These are phyloP conservation scores for Rostratula benghalensis DNA, from an alignment of 2,113 vertebrate species.

Conservation along the genomic window DNA sequence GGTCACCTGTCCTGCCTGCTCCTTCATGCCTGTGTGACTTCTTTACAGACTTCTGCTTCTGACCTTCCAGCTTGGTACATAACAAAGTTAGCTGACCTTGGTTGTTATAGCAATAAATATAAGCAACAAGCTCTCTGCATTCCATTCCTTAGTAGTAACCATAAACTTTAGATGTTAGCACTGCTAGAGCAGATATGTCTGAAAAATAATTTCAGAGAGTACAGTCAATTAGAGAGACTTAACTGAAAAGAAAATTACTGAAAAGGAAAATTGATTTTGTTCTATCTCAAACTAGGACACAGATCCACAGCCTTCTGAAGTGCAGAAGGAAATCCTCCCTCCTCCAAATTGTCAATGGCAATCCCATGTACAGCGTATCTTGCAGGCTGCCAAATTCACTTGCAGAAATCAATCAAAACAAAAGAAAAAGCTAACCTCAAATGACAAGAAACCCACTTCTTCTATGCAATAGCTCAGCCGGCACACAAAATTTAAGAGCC, in stretches of 20 bases:
- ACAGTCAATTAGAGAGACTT: not conserved
- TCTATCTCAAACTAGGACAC: not conserved
- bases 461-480: not conserved
- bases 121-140: not conserved
- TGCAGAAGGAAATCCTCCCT: not conserved
- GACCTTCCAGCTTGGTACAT: not conserved
- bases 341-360: rapidly evolving
- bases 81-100: not conserved
- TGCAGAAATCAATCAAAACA: not conserved
- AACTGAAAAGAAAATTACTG: not conserved
- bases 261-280: not conserved
- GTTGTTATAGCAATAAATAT: not conserved
- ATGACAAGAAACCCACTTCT: not conserved
- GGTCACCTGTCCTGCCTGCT: not conserved
- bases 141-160: not conserved
- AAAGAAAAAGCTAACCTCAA: not conserved
- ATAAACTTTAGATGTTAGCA: not conserved
- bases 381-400: not conserved
- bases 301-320: not conserved
- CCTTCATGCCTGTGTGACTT: not conserved
- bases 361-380: not conserved
- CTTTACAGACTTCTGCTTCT: not conserved
- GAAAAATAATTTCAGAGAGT: not conserved
- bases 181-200: not conserved
- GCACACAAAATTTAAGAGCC: not conserved